These are phyloP conservation scores for Sycophila sp. DNA, from an alignment of 1,140 invertebrate genomes.

Conservation along the genomic window DNA sequence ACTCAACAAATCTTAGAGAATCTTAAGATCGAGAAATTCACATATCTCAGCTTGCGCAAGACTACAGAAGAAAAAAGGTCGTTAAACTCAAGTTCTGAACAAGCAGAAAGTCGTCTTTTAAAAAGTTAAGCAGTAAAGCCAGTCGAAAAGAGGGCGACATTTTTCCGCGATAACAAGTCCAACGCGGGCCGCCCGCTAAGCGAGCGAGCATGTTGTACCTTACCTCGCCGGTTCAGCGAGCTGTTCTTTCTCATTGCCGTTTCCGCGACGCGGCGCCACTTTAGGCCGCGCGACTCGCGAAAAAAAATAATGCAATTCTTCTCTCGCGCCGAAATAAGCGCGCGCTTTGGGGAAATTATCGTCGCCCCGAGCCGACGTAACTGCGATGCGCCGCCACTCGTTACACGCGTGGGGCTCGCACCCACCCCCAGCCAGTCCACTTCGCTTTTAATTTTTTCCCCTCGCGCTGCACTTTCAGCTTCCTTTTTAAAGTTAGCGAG, in stretches of 20 bases:
- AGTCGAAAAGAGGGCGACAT: too few species aligned
- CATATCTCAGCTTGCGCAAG: too few species aligned
- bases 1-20: too few species aligned
- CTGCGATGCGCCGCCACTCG: not conserved
- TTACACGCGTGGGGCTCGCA: not conserved
- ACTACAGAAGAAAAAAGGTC: too few species aligned
- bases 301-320: constrained; percentile 37
- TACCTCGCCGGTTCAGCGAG: not conserved
- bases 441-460: constrained; percentile 14
- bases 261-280: constrained; percentile 6
- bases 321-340: constrained; percentile 31
- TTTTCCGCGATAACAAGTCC: not conserved
- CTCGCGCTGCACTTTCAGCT: not conserved
- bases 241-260: not conserved
- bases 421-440: too few species aligned
- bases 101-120: too few species aligned
- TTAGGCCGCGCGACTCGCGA: constrained; percentile 42
- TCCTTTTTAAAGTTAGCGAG: constrained; percentile 12
- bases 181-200: too few species aligned
- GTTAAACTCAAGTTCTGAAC: too few species aligned
- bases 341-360: constrained; percentile 43
- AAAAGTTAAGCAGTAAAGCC: too few species aligned
- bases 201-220: too few species aligned
- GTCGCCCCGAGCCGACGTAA: too few species aligned
- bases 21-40: too few species aligned